phyloP scores from a whole-genome alignment of 1,140 invertebrate species.

The Eupeodes corollae region DNA sequence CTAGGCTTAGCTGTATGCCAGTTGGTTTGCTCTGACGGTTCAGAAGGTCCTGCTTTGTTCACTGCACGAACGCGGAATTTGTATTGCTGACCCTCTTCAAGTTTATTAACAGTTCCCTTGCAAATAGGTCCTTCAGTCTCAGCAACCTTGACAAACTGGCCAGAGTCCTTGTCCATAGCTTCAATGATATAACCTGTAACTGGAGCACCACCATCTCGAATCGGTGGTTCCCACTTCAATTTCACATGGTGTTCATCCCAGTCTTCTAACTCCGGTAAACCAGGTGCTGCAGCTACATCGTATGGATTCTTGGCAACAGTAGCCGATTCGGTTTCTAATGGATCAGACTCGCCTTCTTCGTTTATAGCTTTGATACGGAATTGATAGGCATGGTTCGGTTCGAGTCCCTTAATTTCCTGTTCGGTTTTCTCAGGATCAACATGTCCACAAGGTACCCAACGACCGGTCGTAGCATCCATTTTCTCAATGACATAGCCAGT shows the following conservation, averaged over 20 bases:
- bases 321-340: slow-evolving; percentile 73
- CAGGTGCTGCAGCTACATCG: slow-evolving; percentile 79
- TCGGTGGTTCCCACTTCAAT: slow-evolving; percentile 91
- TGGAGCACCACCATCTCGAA: slow-evolving; percentile 89
- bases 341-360: slow-evolving; percentile 91
- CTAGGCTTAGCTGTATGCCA: slow-evolving; percentile 91
- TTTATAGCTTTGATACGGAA: slow-evolving; percentile 92
- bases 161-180: slow-evolving; percentile 46
- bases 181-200: slow-evolving; percentile 89
- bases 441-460: slow-evolving; percentile 77
- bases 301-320: slow-evolving; percentile 93
- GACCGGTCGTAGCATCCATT: slow-evolving; percentile 75
- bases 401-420: slow-evolving; percentile 74
- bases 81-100: slow-evolving; percentile 89
- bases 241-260: slow-evolving; percentile 88
- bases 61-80: slow-evolving; percentile 90
- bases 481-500: slow-evolving; percentile 86
- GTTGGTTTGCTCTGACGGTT: slow-evolving; percentile 88
- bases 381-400: slow-evolving; percentile 86
- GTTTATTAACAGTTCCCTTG: slow-evolving; percentile 70
- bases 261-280: slow-evolving; percentile 83
- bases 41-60: slow-evolving; percentile 92
- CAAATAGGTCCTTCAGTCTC: slow-evolving; percentile 69
- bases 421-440: slow-evolving; percentile 81
- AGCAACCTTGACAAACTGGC: slow-evolving; percentile 53